Evolutionary conservation across 2,113 vertebrate genomes (phyloP).

Genomic region (Trogon surrucura): DNA sequence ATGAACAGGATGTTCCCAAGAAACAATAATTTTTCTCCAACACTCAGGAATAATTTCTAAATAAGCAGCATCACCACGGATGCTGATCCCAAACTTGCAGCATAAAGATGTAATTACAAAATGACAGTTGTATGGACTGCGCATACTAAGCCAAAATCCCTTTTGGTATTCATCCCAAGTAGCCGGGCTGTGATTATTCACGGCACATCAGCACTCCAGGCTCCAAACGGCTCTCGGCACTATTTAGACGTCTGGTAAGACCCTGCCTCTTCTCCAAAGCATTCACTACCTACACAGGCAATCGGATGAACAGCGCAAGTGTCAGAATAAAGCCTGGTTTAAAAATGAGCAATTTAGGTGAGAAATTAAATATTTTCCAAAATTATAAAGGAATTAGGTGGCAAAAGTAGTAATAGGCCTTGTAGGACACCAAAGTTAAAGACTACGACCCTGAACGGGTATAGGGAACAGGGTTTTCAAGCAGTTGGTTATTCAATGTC

Average conservation of each 20-base stretch:
- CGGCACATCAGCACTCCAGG: background rate
- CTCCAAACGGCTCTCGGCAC: background rate
- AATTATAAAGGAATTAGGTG: background rate
- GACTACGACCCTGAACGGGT: background rate
- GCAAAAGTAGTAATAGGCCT: background rate
- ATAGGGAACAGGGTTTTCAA: background rate
- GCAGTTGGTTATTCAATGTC: background rate
- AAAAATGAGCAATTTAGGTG: background rate
- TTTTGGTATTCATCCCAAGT: background rate
- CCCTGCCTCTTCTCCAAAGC: background rate
- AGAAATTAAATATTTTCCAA: background rate
- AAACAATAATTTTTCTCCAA: background rate
- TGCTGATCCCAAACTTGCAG: slow-evolving; percentile 22
- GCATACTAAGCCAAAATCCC: background rate
- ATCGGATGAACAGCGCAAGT: background rate
- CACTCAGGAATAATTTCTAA: slow-evolving; percentile 2
- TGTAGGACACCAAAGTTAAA: background rate
- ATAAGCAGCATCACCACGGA: slow-evolving; percentile 29
- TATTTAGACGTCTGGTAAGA: background rate
- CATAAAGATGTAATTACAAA: background rate
- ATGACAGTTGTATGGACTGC: background rate
- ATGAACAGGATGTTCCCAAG: slow-evolving; percentile 11
- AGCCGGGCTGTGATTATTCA: background rate
- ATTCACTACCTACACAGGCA: background rate
- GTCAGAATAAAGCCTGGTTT: background rate